Base-by-base conservation (phyloP, 2,797 vertebrate genomes). In the Sciurus carolinensis region DNA sequence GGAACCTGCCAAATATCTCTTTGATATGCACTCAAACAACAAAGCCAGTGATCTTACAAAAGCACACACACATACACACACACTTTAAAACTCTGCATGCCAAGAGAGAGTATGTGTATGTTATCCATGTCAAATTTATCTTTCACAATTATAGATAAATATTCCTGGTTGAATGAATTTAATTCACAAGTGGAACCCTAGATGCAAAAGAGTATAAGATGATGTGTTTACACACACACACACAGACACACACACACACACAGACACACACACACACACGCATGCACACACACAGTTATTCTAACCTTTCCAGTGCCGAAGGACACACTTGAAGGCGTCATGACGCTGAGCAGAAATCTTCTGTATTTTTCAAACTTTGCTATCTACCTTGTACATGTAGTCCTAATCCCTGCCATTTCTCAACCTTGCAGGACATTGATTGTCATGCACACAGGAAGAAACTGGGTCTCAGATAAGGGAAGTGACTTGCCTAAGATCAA, bases 71-170 rank as follows among this genome's bases (percentile, higher is more conserved):
- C 11, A 50, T 13, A 80, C 20, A 62, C 24, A 64, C 18, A 33
- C n/a, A 59, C 30, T 73, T 92, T 30, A 82, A 76, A 18, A 71
- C 1, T 1, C 30, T 13, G 26, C 5, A 77, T 44, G 12, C 44
- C 72, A 67, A 28, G n/a, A 88, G 87, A 87, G 12, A 26, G 6
- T 14, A n/a, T 66, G 64, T 52, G 7, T 75, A 1, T 71, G 28
- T 47, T 39, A 24, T n/a, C 3, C 6, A 52, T 7, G 6, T 75
- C 44, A 90, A 73, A 44, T 67, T 13, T 94, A 64, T 47, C 5
- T 73, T 87, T 67, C 17, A 75, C 14, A 62, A 83, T 90, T 83
- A 83, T 14, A 79, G 33, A 86, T 44, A 77, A 47, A 90, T 83
- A 14, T 2, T 9, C 26, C n/a, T 28, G 1, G 2, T 28, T 73